Evolutionary conservation across 2,888 invertebrate genomes (phyloP).

Genomic region (Ophioninae sp.): DNA sequence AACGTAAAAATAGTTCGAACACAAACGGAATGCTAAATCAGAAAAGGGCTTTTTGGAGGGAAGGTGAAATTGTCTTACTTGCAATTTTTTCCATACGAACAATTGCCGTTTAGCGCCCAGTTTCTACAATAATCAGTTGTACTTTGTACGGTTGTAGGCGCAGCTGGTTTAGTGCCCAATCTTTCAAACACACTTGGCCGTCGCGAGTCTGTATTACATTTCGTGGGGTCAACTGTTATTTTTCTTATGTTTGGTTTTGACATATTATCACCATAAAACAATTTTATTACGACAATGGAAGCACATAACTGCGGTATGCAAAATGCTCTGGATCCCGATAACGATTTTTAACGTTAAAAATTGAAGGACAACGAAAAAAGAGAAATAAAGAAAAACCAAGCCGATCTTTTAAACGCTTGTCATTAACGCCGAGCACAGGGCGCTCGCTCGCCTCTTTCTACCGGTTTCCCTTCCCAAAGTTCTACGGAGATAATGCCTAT

Average conservation of each 20-base stretch:
- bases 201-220: conserved; percentile 85
- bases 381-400: background rate
- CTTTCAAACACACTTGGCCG: conserved; percentile 93
- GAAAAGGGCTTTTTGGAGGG: conserved; percentile 12
- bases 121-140: conserved; percentile 87
- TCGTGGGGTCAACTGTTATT: conserved; percentile 89
- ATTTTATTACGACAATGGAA: conserved; percentile 78
- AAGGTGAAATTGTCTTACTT: conserved; percentile 81
- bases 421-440: conserved; percentile 2
- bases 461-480: background rate
- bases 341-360: conserved; percentile 25
- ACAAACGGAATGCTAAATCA: conserved; percentile 4
- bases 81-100: conserved; percentile 90
- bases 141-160: conserved; percentile 81
- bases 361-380: conserved; percentile 16
- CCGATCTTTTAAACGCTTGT: conserved; percentile 15
- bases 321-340: conserved; percentile 59
- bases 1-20: conserved; percentile 22
- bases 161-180: conserved; percentile 88
- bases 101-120: conserved; percentile 90
- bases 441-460: conserved; percentile 4
- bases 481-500: background rate
- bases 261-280: conserved; percentile 82
- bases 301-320: conserved; percentile 78
- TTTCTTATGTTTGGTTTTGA: conserved; percentile 89